Percentiles rank a stretch among this genome's conserved stretches.
Evolutionary conservation across 2,888 invertebrate species (phyloP).

Genomic region (Thera obeliscata): DNA sequence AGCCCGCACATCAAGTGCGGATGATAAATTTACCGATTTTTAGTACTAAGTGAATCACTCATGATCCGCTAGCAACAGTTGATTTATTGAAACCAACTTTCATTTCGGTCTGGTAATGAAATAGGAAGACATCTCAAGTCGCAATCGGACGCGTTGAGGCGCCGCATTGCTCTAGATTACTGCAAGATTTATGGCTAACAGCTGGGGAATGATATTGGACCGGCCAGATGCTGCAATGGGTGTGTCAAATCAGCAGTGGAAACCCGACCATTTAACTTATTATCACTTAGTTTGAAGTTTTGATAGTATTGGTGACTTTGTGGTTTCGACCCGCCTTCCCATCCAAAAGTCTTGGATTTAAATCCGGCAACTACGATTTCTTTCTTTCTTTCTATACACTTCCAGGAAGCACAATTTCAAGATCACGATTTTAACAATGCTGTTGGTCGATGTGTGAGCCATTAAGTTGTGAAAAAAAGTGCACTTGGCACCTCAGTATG

Average conservation of each 20-base stretch:
- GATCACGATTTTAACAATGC: too few relatives aligned
- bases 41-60: not conserved
- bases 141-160: slow-evolving; percentile 12
- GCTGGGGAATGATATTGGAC: slow-evolving; percentile 28
- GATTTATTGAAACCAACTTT: not conserved
- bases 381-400: too few relatives aligned
- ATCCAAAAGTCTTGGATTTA: too few relatives aligned
- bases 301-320: too few relatives aligned
- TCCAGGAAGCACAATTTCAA: too few relatives aligned
- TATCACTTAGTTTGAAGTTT: not conserved
- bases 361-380: too few relatives aligned
- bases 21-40: too few relatives aligned
- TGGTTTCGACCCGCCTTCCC: too few relatives aligned
- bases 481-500: too few relatives aligned
- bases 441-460: too few relatives aligned
- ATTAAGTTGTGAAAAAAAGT: too few relatives aligned
- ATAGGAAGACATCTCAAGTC: slow-evolving; percentile 23
- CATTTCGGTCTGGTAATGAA: slow-evolving; percentile 7
- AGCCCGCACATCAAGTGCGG: too few relatives aligned
- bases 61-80: not conserved
- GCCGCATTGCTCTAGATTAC: slow-evolving; percentile 26
- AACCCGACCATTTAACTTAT: not conserved
- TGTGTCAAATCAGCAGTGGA: slow-evolving; percentile 8
- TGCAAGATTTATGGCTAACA: slow-evolving; percentile 29
- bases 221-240: slow-evolving; percentile 16